phyloP scores from a whole-genome alignment of 2,797 vertebrate genomes.

The Epinephelus malabaricus region DNA sequence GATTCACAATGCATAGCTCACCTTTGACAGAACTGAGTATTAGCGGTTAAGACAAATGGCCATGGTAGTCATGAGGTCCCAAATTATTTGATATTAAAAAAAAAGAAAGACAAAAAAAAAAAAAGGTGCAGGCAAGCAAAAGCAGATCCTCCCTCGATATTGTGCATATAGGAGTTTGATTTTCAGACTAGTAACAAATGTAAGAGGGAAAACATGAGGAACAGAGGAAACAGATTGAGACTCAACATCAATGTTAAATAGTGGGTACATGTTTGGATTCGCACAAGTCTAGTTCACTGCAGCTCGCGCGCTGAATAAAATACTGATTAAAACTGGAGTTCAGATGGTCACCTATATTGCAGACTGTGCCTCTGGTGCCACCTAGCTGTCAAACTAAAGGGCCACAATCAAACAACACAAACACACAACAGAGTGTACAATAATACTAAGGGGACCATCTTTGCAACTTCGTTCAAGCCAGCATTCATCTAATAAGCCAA shows the following conservation, averaged over 20 bases:
- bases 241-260: slow-evolving; percentile 29
- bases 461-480: slow-evolving; percentile 10
- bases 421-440: slow-evolving; percentile 25
- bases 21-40: slow-evolving; percentile 74
- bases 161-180: slow-evolving; percentile 65
- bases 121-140: slow-evolving; percentile 57
- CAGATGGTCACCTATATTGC: slow-evolving; percentile 12
- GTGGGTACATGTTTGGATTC: slow-evolving; percentile 33
- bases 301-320: slow-evolving; percentile 43
- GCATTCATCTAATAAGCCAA: slow-evolving; percentile 29
- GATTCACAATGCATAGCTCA: slow-evolving; percentile 87
- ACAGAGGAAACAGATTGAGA: slow-evolving; percentile 34
- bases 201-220: slow-evolving; percentile 21
- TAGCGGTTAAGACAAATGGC: slow-evolving; percentile 84
- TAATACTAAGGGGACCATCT: slow-evolving; percentile 22
- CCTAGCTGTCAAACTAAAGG: slow-evolving; percentile 49
- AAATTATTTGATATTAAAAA: slow-evolving; percentile 48
- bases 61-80: slow-evolving; percentile 60
- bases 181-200: slow-evolving; percentile 51
- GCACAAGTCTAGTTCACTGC: slow-evolving; percentile 21
- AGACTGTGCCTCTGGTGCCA: slow-evolving; percentile 47
- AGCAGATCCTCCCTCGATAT: slow-evolving; percentile 47
- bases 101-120: slow-evolving; percentile 6
- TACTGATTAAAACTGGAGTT: slow-evolving; percentile 56
- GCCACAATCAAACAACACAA: slow-evolving; percentile 41